These are phyloP conservation scores for Microctonus brassicae DNA, from an alignment of 2,888 invertebrate species.

Conservation along the genomic window DNA sequence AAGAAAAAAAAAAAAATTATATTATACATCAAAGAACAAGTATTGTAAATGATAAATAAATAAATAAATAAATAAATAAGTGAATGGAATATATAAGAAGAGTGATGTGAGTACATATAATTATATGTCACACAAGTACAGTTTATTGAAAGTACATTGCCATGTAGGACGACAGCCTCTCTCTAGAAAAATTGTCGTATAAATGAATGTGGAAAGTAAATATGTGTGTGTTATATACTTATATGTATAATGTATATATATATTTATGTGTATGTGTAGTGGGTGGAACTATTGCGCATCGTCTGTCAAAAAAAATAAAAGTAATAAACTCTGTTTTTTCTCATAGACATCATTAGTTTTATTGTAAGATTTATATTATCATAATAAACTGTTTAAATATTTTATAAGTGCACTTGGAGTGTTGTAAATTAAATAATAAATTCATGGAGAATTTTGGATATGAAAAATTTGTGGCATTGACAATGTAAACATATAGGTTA, in stretches of 20 bases:
- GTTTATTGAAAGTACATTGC: background rate
- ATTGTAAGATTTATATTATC: too few species aligned
- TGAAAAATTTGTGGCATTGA: background rate
- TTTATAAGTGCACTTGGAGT: too few species aligned
- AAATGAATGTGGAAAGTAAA: too few species aligned
- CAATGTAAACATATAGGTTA: conserved; percentile 20
- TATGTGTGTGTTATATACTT: too few species aligned
- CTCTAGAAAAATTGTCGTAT: too few species aligned
- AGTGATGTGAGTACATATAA: background rate
- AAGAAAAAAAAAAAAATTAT: too few species aligned
- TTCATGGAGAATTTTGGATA: background rate
- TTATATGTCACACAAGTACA: background rate
- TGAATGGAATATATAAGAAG: background rate
- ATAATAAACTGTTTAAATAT: background rate
- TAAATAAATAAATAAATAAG: background rate
- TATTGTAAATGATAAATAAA: too few species aligned
- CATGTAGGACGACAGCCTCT: background rate
- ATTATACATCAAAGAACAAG: too few species aligned
- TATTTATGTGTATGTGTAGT: background rate
- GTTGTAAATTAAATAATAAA: background rate
- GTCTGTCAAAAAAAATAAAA: conserved; percentile 3
- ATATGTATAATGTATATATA: background rate
- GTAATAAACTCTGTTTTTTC: too few species aligned
- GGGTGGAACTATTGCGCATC: conserved; percentile 8
- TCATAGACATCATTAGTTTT: too few species aligned